Evolutionary conservation across 1,140 invertebrate species (phyloP).

Genomic region (Neodiprion lecontei): DNA sequence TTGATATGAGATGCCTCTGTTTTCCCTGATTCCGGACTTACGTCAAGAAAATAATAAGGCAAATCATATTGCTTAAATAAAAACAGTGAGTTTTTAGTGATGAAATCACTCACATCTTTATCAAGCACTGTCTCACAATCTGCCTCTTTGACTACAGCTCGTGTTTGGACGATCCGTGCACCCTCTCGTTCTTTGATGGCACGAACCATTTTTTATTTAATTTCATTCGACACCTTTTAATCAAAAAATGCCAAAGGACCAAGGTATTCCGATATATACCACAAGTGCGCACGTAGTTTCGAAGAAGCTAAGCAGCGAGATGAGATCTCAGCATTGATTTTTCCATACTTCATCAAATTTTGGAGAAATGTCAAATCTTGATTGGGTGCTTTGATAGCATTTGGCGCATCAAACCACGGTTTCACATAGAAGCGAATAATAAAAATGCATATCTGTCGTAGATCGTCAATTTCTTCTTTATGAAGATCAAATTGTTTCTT

Average conservation of each 20-base stretch:
- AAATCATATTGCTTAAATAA: conserved; percentile 18
- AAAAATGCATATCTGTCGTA: conserved; percentile 28
- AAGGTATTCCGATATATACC: conserved; percentile 37
- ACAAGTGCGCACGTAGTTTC: conserved; percentile 37
- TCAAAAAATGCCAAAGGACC: conserved; percentile 41
- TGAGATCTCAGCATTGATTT: conserved; percentile 26
- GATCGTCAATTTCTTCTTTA: conserved; percentile 5
- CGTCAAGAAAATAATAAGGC: conserved; percentile 17
- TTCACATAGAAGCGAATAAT: conserved; percentile 27
- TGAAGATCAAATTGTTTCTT: conserved; percentile 3
- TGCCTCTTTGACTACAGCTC: not conserved
- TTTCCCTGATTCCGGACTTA: conserved; percentile 17
- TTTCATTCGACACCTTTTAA: conserved; percentile 26
- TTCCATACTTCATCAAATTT: conserved; percentile 23
- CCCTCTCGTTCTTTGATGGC: conserved; percentile 4
- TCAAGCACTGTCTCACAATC: not conserved
- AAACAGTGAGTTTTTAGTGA: conserved; percentile 19
- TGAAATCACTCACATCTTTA: conserved; percentile 22
- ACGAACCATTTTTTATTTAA: conserved; percentile 29
- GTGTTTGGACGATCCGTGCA: conserved; percentile 9
- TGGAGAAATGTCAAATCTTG: conserved; percentile 24
- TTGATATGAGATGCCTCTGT: conserved; percentile 17
- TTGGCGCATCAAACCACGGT: conserved; percentile 26
- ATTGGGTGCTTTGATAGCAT: conserved; percentile 22
- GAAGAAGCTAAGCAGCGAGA: conserved; percentile 9